Evolutionary conservation across 2,113 vertebrate species (phyloP), one percentile per base, ranked within the genome.

Genomic region (Aptenodytes patagonicus): DNA sequence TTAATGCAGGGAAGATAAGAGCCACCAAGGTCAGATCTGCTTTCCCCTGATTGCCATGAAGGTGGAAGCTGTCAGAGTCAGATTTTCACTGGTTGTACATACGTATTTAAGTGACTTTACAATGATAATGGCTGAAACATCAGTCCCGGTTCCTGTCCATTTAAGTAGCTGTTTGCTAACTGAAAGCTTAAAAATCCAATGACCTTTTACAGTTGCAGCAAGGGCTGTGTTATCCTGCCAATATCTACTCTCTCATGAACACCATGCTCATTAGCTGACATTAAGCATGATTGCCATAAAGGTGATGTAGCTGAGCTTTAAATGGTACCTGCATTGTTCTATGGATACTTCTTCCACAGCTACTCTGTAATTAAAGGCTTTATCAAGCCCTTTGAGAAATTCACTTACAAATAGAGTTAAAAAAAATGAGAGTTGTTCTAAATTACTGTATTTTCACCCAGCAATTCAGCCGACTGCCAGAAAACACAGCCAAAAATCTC

Each of bases 361-460:
- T 85, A 84, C 38, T 73, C 54, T 62, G 54, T 83, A 95, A 95
- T 91, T 91, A 95, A 90, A 94, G 49, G 62, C 15, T 93, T 87
- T 85, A 72, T 70, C 52, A 85, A 89, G 42, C 32, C 62, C 28
- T 95, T 44, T 54, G 54, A 83, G 78, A 96, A 94, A 89, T 70
- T 51, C 54, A 71, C 31, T 87, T 77, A 87, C 14, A 69, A 91
- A 75, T 0, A 11, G 26, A 90, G 75, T 55, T 80, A 66, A 91
- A 80, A 80, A 55, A 94, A 86, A 70, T 31, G 54, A 2, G 38
- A 91, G 36, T 70, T 85, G 29, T 58, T 97, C 78, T 36, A 87
- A 95, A 95, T 80, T 46, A 93, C 70, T 72, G 42, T 84, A 66
- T 95, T 97, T 97, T 97, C 82, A 90, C 54, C 26, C 78, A 88